phyloP scores from a whole-genome alignment of 2,113 vertebrate genomes.

The Cephalopterus ornatus region DNA sequence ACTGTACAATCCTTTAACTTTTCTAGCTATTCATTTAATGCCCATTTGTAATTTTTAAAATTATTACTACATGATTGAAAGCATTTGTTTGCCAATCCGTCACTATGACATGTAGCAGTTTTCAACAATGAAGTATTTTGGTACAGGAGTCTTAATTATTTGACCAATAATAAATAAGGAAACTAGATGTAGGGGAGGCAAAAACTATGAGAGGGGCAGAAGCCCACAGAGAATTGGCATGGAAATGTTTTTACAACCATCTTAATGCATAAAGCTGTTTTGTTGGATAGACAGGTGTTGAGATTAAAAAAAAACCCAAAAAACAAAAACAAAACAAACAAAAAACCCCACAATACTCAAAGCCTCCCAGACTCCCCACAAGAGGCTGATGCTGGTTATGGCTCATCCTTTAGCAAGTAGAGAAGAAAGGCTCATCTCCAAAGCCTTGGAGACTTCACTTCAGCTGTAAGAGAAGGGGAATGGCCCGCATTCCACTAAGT shows the following conservation, averaged over 20 bases:
- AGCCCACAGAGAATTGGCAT: neutral
- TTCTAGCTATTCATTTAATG: slow-evolving; percentile 39
- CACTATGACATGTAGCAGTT: neutral
- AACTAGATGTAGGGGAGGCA: neutral
- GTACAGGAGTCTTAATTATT: slow-evolving; percentile 18
- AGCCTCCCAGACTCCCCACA: fast-evolving
- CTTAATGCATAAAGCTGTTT: neutral
- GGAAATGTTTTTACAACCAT: neutral
- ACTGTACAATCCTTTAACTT: slow-evolving; percentile 42
- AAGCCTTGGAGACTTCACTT: neutral
- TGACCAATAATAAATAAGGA: slow-evolving; percentile 13
- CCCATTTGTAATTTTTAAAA: slow-evolving; percentile 55
- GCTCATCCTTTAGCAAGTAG: neutral
- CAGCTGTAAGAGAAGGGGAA: neutral
- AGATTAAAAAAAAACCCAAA: neutral
- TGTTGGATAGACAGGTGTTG: neutral
- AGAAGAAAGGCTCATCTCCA: neutral
- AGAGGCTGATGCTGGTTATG: neutral
- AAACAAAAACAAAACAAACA: neutral
- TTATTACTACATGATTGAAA: slow-evolving; percentile 35
- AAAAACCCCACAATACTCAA: neutral
- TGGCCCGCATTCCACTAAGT: neutral
- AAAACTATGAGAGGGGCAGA: neutral
- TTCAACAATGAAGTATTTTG: neutral
- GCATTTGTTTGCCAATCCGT: slow-evolving; percentile 29